Evolutionary conservation across 2,888 invertebrate species (phyloP), one percentile per base, ranked within the genome.

Genomic region (Marronus borbonicus): DNA sequence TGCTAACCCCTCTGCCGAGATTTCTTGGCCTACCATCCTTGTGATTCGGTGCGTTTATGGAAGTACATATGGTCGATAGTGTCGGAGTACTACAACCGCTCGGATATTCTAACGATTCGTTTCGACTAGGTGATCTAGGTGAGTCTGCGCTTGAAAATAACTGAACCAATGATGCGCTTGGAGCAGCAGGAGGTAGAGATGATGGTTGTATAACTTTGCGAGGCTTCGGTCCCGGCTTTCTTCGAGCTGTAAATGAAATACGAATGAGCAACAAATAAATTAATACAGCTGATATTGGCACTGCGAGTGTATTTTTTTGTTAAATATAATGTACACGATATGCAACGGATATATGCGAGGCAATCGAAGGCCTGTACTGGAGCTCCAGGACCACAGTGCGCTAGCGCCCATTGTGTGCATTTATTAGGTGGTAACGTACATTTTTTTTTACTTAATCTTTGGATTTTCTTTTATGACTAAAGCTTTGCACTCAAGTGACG

Each of bases 1-100:
- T 96, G 84, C 96, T 96, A 28, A 96, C 95, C 0, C 96, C 96
- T 5, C 96, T 92, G 31, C 96, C 96, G 36, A 96, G 90, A 89
- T 96, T 96, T 10, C 96, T 91, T 0, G 96, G 96, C 49, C 96
- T 89, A 3, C 95, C 95, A 86, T 96, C 96, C 80, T 96, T 93
- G 81, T 88, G 87, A 82, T 86, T 87, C 7, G 84, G 81, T n/a
- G 83, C 80, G 12, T 82, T 83, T 69, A 83, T 78, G 64, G 81
- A 78, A 49, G 76, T 76, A 5, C 83, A 82, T 66, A 81, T 79
- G 28, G 81, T 80, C n/a, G 81, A 80, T 20, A 83, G 81, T 64
- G 83, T 81, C 62, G 82, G 82, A 65, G 84, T 82, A 69, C 84
- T 81, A 17, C 76, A 39, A 82, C 65, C 84, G 82, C 78, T 83